Evolutionary conservation across 2,888 invertebrate genomes (phyloP).

Genomic region (Crossocerus cetratus): DNA sequence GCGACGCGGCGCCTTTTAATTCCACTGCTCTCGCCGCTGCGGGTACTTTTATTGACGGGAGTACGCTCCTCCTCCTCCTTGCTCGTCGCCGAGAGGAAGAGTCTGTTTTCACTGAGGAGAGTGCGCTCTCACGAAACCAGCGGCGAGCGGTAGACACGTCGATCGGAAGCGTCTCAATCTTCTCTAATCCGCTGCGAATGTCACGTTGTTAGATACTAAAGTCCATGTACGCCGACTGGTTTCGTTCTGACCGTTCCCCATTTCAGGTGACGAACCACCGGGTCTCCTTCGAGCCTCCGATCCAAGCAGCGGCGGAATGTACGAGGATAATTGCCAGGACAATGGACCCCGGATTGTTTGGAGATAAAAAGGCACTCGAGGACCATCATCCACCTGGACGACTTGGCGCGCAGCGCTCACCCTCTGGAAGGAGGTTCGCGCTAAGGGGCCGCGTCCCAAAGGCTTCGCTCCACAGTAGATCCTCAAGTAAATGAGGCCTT

Average conservation of each 20-base stretch:
- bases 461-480: conserved; percentile 14
- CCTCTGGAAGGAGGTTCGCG: background rate
- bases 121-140: background rate
- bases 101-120: background rate
- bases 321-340: background rate
- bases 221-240: background rate
- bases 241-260: background rate
- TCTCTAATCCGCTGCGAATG: background rate
- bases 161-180: no score
- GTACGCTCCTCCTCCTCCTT: background rate
- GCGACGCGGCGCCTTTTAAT: conserved; percentile 3
- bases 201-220: background rate
- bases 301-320: conserved; percentile 8
- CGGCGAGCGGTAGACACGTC: no score
- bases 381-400: conserved; percentile 26
- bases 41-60: conserved; percentile 2
- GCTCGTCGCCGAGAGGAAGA: background rate
- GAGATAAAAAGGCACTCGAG: conserved; percentile 44
- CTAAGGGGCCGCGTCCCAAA: conserved; percentile 16
- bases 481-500: conserved; percentile 47
- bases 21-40: background rate
- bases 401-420: conserved; percentile 8
- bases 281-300: background rate
- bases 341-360: conserved; percentile 24
- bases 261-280: background rate